Percentiles rank a stretch among this genome's conserved stretches.
These are phyloP conservation scores for Proisotoma minuta DNA, from an alignment of 2,888 invertebrate species.

Conservation along the genomic window DNA sequence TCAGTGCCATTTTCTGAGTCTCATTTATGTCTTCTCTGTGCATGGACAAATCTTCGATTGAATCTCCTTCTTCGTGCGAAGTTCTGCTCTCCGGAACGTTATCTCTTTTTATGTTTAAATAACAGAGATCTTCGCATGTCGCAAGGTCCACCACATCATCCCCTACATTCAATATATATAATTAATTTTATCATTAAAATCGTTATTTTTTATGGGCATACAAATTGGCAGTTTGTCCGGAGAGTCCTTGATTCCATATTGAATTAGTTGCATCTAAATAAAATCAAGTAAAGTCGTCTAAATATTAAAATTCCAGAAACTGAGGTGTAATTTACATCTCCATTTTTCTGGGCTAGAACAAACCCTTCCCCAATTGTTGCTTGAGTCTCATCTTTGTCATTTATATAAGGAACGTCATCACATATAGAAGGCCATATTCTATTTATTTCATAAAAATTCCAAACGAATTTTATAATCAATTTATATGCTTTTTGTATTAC, in stretches of 20 bases:
- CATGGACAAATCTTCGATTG: constrained; percentile 20
- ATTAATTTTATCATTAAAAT: too few relatives aligned
- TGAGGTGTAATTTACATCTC: constrained; percentile 13
- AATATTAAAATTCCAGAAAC: not conserved
- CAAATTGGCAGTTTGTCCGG: too few relatives aligned
- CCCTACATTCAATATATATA: too few relatives aligned
- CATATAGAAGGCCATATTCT: constrained; percentile 33
- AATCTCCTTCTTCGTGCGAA: constrained; percentile 32
- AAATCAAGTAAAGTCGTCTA: not conserved
- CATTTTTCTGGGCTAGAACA: constrained; percentile 25
- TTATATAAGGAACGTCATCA: constrained; percentile 13
- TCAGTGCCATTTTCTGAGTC: not conserved
- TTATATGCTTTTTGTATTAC: too few relatives aligned
- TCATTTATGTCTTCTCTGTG: constrained; percentile 1
- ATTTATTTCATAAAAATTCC: too few relatives aligned
- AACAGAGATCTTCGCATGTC: constrained; percentile 24
- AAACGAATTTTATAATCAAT: too few relatives aligned
- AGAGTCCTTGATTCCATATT: too few relatives aligned
- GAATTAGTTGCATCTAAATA: constrained; percentile 18
- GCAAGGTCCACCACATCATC: constrained; percentile 21
- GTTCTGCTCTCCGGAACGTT: not conserved
- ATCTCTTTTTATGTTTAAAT: constrained; percentile 15
- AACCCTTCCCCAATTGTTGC: constrained; percentile 21
- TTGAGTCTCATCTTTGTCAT: not conserved
- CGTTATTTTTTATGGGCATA: too few relatives aligned